A percentile compares a stretch with the other conserved stretches of the same genome.
Evolutionary conservation across 2,113 vertebrate genomes (phyloP).

Genomic region (Amazona vittata): DNA sequence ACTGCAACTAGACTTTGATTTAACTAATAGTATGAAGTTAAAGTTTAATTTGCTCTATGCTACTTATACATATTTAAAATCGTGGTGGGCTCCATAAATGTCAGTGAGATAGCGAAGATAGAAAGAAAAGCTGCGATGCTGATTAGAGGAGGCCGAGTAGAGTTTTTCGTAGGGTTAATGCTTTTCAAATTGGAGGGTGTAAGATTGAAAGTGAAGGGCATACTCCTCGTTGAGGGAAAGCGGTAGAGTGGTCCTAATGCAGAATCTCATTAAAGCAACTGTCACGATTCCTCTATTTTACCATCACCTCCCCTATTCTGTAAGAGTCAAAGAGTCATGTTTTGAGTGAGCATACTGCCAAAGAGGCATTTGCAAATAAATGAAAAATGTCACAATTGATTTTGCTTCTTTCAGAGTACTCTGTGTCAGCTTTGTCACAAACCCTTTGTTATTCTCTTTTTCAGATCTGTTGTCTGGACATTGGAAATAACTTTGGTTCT

Average conservation of each 20-base stretch:
- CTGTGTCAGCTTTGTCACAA: slow-evolving; percentile 93
- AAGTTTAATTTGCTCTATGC: slow-evolving; percentile 5
- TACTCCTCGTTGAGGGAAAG: slow-evolving; percentile 79
- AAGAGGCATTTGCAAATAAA: slow-evolving; percentile 99
- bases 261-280: slow-evolving; percentile 96
- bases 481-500: slow-evolving; percentile 81
- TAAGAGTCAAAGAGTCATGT: slow-evolving; percentile 79
- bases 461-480: slow-evolving; percentile 82
- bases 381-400: slow-evolving; percentile 99
- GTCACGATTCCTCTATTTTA: slow-evolving; percentile 91
- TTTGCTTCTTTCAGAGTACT: slow-evolving; percentile 82
- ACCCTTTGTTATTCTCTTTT: slow-evolving; percentile 88
- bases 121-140: slow-evolving; percentile 59
- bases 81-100: neutral
- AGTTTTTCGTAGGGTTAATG: slow-evolving; percentile 82
- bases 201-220: slow-evolving; percentile 88
- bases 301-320: slow-evolving; percentile 84
- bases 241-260: slow-evolving; percentile 86
- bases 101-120: neutral
- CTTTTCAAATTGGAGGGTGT: slow-evolving; percentile 82
- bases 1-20: neutral
- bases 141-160: slow-evolving; percentile 75
- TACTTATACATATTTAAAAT: neutral
- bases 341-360: slow-evolving; percentile 91
- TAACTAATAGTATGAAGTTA: neutral